Percentiles rank a stretch among this genome's conserved stretches.
phyloP scores from a whole-genome alignment of 2,888 invertebrate species.

The Odontocolon sp. region DNA sequence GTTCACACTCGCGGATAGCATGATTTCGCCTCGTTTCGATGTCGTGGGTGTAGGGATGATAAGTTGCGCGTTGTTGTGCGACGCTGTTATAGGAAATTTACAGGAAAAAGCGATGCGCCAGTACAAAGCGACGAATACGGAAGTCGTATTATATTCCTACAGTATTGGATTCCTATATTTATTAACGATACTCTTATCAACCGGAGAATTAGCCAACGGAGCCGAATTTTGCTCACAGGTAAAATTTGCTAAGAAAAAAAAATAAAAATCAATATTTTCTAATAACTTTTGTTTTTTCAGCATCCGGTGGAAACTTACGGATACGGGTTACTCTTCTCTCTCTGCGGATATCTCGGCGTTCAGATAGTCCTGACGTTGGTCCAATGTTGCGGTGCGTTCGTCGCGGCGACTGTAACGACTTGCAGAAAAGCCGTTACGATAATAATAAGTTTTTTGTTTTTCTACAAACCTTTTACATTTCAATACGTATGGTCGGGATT shows the following conservation, averaged over 20 bases:
- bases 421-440: slow-evolving; percentile 96
- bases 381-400: slow-evolving; percentile 93
- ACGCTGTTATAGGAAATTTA: slow-evolving; percentile 97
- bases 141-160: slow-evolving; percentile 96
- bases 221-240: slow-evolving; percentile 90
- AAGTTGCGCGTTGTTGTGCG: slow-evolving; percentile 93
- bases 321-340: slow-evolving; percentile 92
- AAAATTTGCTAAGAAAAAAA: slow-evolving; percentile 75
- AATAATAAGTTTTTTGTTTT: slow-evolving; percentile 94
- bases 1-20: slow-evolving; percentile 93
- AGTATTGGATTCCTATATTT: slow-evolving; percentile 93
- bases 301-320: slow-evolving; percentile 89
- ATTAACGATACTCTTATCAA: slow-evolving; percentile 86
- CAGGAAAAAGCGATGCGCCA: slow-evolving; percentile 97
- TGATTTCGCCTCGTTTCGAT: slow-evolving; percentile 89
- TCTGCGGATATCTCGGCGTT: slow-evolving; percentile 95
- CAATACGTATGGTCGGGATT: slow-evolving; percentile 96
- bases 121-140: slow-evolving; percentile 91
- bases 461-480: slow-evolving; percentile 95
- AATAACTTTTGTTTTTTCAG: slow-evolving; percentile 79
- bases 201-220: slow-evolving; percentile 89
- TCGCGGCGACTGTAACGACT: slow-evolving; percentile 96
- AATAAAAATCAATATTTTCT: neutral
- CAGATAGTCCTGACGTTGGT: slow-evolving; percentile 96
- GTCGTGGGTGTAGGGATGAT: slow-evolving; percentile 88